Conservation (phyloP, 1,140 invertebrate species). For the Tenebrio molitor region DNA sequence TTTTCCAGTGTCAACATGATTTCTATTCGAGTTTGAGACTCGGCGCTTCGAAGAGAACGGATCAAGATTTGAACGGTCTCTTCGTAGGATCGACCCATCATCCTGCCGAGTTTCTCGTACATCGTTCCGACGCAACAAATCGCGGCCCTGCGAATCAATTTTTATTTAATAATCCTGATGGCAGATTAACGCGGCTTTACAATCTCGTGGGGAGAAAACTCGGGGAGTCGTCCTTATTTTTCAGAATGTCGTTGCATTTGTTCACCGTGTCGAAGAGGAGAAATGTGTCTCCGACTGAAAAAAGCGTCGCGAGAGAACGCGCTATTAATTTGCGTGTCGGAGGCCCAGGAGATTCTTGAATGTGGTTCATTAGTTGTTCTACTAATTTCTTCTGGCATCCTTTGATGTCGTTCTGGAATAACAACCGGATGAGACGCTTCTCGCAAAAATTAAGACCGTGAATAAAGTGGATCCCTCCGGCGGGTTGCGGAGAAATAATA, state of each 20-base stretch:
- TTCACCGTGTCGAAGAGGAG: constrained; percentile 98
- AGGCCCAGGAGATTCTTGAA: constrained; percentile 91
- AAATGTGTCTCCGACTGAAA: constrained; percentile 97
- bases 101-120: constrained; percentile 97
- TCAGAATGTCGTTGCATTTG: constrained; percentile 97
- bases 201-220: constrained; percentile 93
- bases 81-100: constrained; percentile 99
- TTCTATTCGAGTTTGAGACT: constrained; percentile 96
- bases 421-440: background rate
- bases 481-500: background rate
- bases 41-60: constrained; percentile 92
- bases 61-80: constrained; percentile 95
- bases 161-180: constrained; percentile 41
- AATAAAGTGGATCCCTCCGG: background rate
- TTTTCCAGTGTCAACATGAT: constrained; percentile 97
- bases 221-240: constrained; percentile 97
- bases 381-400: constrained; percentile 96
- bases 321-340: constrained; percentile 94
- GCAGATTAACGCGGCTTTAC: constrained; percentile 78
- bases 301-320: constrained; percentile 93
- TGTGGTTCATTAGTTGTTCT: constrained; percentile 90
- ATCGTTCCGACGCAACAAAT: constrained; percentile 96
- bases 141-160: constrained; percentile 82
- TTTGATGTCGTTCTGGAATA: constrained; percentile 92
- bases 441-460: background rate